phyloP scores from a whole-genome alignment of 2,888 invertebrate species.

The Hesperia comma region DNA sequence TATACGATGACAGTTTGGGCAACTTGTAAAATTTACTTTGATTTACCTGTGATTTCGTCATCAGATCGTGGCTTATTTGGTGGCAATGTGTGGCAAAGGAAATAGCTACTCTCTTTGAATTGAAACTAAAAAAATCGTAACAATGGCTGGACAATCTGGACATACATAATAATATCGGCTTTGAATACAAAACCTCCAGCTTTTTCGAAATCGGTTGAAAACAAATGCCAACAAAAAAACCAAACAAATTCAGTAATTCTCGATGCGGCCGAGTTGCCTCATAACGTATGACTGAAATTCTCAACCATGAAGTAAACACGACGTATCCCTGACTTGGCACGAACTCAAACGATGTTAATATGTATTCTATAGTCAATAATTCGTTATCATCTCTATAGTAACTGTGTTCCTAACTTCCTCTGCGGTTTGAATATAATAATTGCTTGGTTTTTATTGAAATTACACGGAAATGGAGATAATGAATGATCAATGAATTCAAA shows the following conservation, averaged over 20 bases:
- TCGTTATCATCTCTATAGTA: constrained; percentile 5
- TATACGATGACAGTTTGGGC: too few relatives aligned
- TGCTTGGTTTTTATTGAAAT: constrained; percentile 2
- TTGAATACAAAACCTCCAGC: too few relatives aligned
- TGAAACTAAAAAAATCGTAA: too few relatives aligned
- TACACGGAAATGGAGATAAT: not conserved
- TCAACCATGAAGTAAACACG: constrained; percentile 15
- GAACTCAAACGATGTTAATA: constrained; percentile 21
- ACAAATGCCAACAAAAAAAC: too few relatives aligned
- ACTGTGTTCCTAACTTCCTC: constrained; percentile 12
- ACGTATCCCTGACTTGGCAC: constrained; percentile 12
- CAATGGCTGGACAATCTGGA: too few relatives aligned
- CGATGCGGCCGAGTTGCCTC: not conserved
- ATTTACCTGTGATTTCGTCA: too few relatives aligned
- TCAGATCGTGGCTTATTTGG: too few relatives aligned
- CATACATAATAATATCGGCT: too few relatives aligned
- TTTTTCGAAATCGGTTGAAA: too few relatives aligned
- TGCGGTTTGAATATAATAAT: not conserved
- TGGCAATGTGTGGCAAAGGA: too few relatives aligned
- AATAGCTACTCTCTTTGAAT: too few relatives aligned
- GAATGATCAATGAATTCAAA: not conserved
- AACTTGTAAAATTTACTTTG: too few relatives aligned
- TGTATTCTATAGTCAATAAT: constrained; percentile 27
- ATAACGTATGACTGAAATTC: constrained; percentile 12
- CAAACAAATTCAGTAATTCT: not conserved